Evolutionary conservation across 1,140 invertebrate species (phyloP).

Genomic region (Adelges cooleyi): DNA sequence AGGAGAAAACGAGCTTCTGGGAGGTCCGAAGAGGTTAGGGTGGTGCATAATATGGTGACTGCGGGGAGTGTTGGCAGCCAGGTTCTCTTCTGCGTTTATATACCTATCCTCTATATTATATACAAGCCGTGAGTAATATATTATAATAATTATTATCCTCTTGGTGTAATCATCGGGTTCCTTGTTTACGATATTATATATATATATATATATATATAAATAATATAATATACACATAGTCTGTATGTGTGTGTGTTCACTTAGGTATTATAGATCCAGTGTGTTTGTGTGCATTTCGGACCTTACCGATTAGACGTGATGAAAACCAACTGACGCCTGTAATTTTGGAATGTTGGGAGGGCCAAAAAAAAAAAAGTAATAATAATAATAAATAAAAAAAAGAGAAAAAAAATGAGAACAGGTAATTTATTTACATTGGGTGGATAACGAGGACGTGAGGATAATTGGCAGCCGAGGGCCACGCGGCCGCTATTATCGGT

Average conservation of each 20-base stretch:
- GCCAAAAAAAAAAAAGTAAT: too few relatives aligned
- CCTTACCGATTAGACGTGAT: slow-evolving; percentile 24
- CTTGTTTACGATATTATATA: neutral
- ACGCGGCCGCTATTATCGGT: too few relatives aligned
- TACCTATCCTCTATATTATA: neutral
- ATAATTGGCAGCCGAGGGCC: slow-evolving; percentile 12
- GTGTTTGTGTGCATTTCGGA: neutral
- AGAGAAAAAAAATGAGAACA: neutral
- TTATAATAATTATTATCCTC: slow-evolving; percentile 21
- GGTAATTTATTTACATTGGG: slow-evolving; percentile 19
- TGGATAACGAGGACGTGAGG: slow-evolving; percentile 10
- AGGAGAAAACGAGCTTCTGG: slow-evolving; percentile 26
- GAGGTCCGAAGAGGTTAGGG: slow-evolving; percentile 13
- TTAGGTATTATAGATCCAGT: neutral
- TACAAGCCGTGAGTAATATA: slow-evolving; percentile 12
- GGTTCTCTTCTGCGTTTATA: too few relatives aligned
- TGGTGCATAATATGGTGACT: slow-evolving; percentile 21
- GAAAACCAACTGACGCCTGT: slow-evolving; percentile 16
- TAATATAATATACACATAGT: too few relatives aligned
- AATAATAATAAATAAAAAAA: too few relatives aligned
- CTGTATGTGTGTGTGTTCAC: neutral
- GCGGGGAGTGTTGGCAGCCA: slow-evolving; percentile 16
- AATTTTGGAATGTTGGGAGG: slow-evolving; percentile 4
- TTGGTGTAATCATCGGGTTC: neutral
- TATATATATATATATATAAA: neutral